These are phyloP conservation scores for Siniperca scherzeri DNA, from an alignment of 2,797 vertebrate genomes.

Conservation along the genomic window DNA sequence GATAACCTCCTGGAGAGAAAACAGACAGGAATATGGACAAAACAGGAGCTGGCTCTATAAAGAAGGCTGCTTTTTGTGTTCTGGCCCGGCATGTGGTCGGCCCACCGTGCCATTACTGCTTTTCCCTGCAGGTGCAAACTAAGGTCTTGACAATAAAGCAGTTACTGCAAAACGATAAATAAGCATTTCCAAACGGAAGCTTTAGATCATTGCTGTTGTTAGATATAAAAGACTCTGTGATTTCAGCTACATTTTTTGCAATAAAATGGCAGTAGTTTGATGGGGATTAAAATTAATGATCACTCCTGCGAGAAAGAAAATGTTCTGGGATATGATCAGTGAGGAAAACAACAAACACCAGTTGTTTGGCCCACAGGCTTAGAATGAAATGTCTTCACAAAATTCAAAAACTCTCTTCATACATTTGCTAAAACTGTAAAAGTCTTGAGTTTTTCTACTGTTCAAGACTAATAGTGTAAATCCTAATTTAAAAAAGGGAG, in stretches of 20 bases:
- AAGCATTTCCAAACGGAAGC: conserved; percentile 2
- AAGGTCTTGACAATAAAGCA: conserved; percentile 20
- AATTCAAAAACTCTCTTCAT: background rate
- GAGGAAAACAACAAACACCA: conserved; percentile 11
- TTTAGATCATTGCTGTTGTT: conserved; percentile 5
- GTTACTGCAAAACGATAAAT: background rate
- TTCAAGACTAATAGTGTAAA: conserved; percentile 8
- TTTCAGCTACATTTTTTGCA: background rate
- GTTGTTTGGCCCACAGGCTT: conserved; percentile 2
- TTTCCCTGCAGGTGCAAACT: conserved; percentile 24
- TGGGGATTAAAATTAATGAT: conserved; percentile 32
- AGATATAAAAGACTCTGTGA: conserved; percentile 3
- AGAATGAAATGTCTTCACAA: conserved; percentile 2
- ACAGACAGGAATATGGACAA: background rate
- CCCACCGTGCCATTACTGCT: conserved; percentile 15
- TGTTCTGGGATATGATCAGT: conserved; percentile 7
- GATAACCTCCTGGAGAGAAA: conserved; percentile 12
- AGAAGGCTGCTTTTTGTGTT: conserved; percentile 9
- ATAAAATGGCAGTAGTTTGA: conserved; percentile 3
- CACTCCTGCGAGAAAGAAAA: conserved; percentile 12
- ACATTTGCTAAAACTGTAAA: conserved; percentile 15
- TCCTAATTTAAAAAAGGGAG: conserved; percentile 35
- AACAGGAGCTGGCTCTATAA: background rate
- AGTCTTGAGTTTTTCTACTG: background rate
- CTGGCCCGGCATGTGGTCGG: background rate